A percentile compares a stretch with the other conserved stretches of the same genome.
phyloP scores from a whole-genome alignment of 2,113 vertebrate genomes.

The Athene noctua region DNA sequence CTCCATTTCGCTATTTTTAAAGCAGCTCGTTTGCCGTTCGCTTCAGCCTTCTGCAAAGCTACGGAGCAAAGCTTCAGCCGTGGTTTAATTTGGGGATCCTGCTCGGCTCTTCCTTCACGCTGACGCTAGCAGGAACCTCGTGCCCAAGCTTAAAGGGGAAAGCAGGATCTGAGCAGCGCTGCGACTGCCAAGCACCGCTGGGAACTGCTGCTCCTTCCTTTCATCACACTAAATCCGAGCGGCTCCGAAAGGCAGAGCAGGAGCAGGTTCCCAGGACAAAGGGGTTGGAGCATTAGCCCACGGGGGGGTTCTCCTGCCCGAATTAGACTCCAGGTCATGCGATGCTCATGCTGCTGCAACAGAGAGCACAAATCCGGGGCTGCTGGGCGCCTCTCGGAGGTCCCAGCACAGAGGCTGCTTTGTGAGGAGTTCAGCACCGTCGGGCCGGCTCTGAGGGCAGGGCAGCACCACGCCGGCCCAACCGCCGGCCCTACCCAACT shows the following conservation, averaged over 20 bases:
- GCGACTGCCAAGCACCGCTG: background rate
- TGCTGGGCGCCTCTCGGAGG: background rate
- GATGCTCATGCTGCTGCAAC: rapidly evolving
- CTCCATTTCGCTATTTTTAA: background rate
- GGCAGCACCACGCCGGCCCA: background rate
- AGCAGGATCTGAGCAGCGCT: background rate
- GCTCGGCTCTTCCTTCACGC: background rate
- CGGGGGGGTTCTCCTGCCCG: background rate
- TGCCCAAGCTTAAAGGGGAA: conserved; percentile 13
- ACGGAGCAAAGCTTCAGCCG: background rate
- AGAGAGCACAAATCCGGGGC: background rate
- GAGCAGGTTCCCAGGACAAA: background rate
- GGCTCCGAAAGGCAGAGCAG: background rate
- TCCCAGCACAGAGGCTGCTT: background rate
- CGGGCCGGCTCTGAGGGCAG: background rate
- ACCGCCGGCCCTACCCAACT: rapidly evolving
- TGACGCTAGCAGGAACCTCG: background rate
- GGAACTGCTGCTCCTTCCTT: background rate
- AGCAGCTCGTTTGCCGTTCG: background rate
- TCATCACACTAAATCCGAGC: rapidly evolving
- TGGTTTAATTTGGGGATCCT: background rate
- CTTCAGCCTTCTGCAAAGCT: background rate
- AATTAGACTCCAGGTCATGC: rapidly evolving
- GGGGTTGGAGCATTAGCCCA: background rate
- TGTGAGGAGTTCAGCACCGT: background rate